These are phyloP conservation scores for Dascyllus trimaculatus DNA, from an alignment of 2,113 vertebrate genomes.

Conservation along the genomic window DNA sequence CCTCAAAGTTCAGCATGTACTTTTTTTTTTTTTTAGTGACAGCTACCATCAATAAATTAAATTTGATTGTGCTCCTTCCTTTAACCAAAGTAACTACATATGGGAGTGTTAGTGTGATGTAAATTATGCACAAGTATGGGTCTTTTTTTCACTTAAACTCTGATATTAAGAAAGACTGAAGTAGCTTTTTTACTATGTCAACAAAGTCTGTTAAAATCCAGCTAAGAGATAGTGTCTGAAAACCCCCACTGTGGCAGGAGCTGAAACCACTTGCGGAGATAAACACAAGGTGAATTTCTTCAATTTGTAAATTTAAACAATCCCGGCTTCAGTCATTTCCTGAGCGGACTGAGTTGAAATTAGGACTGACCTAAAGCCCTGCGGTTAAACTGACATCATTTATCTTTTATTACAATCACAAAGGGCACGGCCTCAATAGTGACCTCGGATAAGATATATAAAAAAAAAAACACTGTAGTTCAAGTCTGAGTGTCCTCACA, in stretches of 20 bases:
- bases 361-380: constrained; percentile 42
- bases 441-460: constrained; percentile 31
- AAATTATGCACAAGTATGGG: constrained; percentile 28
- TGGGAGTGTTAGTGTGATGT: constrained; percentile 17
- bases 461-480: constrained; percentile 20
- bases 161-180: constrained; percentile 1
- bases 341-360: constrained; percentile 46
- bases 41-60: constrained; percentile 38
- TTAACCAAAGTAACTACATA: constrained; percentile 10
- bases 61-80: constrained; percentile 65
- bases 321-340: constrained; percentile 60
- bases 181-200: constrained; percentile 6
- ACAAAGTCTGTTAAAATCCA: constrained; percentile 25
- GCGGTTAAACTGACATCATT: constrained; percentile 58
- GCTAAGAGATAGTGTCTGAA: neutral
- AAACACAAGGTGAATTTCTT: constrained; percentile 32
- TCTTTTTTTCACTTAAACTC: constrained; percentile 28
- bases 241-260: neutral
- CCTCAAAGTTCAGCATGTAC: constrained; percentile 27
- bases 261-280: neutral
- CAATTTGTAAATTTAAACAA: constrained; percentile 53
- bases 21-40: constrained; percentile 18
- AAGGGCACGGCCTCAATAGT: constrained; percentile 46
- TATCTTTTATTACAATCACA: constrained; percentile 70
- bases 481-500: constrained; percentile 48